Evolutionary conservation across 2,888 invertebrate genomes (phyloP).

Genomic region (Strigamia maritima): DNA sequence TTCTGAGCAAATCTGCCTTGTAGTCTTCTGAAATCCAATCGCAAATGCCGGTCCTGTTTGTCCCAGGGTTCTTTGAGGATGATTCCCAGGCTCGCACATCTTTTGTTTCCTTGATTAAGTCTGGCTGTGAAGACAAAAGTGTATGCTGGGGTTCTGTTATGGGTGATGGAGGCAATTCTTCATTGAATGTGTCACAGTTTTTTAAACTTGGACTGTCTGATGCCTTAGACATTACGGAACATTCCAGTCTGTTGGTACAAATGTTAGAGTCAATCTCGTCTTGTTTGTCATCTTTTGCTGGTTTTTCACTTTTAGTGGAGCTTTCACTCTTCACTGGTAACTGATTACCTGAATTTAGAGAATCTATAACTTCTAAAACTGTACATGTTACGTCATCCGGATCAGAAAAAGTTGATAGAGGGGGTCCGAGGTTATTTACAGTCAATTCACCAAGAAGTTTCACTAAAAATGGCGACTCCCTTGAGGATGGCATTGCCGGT

Average conservation of each 20-base stretch:
- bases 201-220: background rate
- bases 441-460: constrained; percentile 15
- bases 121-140: constrained; percentile 43
- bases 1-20: constrained; percentile 18
- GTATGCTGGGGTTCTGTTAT: background rate
- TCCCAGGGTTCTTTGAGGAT: background rate
- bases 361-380: constrained; percentile 50
- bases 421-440: background rate
- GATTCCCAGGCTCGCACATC: constrained; percentile 38
- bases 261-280: background rate
- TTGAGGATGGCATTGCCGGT: background rate
- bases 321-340: background rate
- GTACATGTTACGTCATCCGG: constrained; percentile 42
- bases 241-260: background rate
- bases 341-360: constrained; percentile 42
- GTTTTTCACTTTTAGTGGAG: too few species aligned
- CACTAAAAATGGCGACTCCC: background rate
- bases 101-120: constrained; percentile 44
- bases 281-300: background rate
- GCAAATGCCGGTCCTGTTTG: background rate
- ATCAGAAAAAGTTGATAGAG: constrained; percentile 1
- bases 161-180: background rate
- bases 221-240: background rate
- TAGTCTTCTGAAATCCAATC: constrained; percentile 39
- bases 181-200: background rate